phyloP scores from a whole-genome alignment of 2,888 invertebrate species.

The Hololepta plana region DNA sequence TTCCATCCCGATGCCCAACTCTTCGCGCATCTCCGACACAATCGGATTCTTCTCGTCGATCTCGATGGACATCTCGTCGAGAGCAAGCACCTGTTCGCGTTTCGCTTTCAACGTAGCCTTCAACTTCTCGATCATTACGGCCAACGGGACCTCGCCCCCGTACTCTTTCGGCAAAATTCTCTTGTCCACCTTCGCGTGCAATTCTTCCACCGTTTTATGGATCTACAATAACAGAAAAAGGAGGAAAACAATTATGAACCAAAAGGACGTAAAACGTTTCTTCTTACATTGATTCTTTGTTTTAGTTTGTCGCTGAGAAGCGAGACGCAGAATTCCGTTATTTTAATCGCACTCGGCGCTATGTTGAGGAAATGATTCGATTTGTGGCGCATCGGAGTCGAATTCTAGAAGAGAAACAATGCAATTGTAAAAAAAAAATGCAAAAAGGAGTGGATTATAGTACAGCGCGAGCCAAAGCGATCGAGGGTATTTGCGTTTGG shows the following conservation, averaged over 20 bases:
- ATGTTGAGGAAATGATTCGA: slow-evolving; percentile 75
- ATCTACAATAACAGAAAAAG: slow-evolving; percentile 32
- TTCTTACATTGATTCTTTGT: slow-evolving; percentile 56
- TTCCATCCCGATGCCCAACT: slow-evolving; percentile 53
- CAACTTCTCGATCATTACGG: slow-evolving; percentile 63
- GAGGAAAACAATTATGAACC: neutral
- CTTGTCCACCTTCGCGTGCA: slow-evolving; percentile 50
- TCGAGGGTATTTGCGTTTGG: no score
- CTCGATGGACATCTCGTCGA: slow-evolving; percentile 62
- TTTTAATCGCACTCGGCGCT: slow-evolving; percentile 59
- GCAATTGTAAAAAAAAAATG: no score
- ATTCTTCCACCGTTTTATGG: slow-evolving; percentile 54
- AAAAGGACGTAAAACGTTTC: neutral
- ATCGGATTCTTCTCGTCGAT: slow-evolving; percentile 33
- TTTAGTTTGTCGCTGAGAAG: slow-evolving; percentile 71
- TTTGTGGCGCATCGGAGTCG: slow-evolving; percentile 82
- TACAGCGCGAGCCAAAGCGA: no score
- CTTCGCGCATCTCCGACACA: slow-evolving; percentile 36
- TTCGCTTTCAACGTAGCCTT: slow-evolving; percentile 44
- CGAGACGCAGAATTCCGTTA: slow-evolving; percentile 68
- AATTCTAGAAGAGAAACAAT: slow-evolving; percentile 39
- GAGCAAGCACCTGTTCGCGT: slow-evolving; percentile 44
- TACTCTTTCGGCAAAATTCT: slow-evolving; percentile 73
- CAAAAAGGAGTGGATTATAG: no score
- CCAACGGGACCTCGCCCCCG: slow-evolving; percentile 65